Evolutionary conservation across 1,140 invertebrate genomes (phyloP), one percentile per base, ranked within the genome.

Genomic region (Sesamia nonagrioides): DNA sequence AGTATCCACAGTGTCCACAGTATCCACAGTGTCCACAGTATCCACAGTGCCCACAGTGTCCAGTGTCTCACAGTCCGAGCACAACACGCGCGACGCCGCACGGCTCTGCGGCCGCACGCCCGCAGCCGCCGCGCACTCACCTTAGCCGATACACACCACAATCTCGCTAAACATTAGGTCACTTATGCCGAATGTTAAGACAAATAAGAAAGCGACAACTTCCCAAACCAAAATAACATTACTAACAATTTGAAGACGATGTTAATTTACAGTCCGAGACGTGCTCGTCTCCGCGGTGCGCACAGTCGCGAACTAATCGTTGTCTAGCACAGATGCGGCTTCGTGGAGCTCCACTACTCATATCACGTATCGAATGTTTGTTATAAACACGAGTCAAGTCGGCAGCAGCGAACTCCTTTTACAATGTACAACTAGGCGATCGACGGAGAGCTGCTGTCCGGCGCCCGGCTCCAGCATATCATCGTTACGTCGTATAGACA

Each of bases 181-280:
- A 86, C 88, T 91, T 88, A 91, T 79, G 89, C 89, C 87, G 81
- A 91, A 92, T 88, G 89, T 92, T 89, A 63, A 91, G 85, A 91
- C 87, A 87, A 82, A 90, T 84, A 81, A 86, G 73, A 48, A 89
- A 91, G 90, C 88, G 86, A 88, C 88, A 82, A 86, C 80, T 86
- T 91, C 90, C 88, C 88, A 87, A 93, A 92, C 88, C 89, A 84
- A 88, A 90, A 86, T 86, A 83, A 88, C 86, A 90, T 85, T 88
- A 91, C 90, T 89, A 89, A 88, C 89, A 83, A 88, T 91, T 88
- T 87, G 58, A 82, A 88, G 82, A 86, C 83, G 82, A 77, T 77
- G 61, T 77, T 77, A 77, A 77, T 68, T 66, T 48, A 56, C 61
- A 66, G 61, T 68, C 74, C 60, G 48, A 77, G 72, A 69, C 35